Evolutionary conservation across 2,113 vertebrate species (phyloP).

Genomic region (Elachura formosa): DNA sequence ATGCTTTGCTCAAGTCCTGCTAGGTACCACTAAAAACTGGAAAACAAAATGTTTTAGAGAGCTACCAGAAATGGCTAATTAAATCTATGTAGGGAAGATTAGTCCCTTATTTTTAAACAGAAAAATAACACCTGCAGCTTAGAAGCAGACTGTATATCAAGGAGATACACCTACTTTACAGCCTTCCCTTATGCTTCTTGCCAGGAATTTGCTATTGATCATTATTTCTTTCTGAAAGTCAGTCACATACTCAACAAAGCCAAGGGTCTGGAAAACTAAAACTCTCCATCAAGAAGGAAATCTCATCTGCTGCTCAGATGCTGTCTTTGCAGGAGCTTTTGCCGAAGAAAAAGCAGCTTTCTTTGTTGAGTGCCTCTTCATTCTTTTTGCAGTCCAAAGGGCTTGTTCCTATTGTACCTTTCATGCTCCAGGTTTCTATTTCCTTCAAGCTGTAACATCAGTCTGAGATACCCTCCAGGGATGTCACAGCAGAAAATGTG

Average conservation of each 20-base stretch:
- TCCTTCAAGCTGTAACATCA: background rate
- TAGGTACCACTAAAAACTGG: background rate
- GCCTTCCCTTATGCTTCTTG: background rate
- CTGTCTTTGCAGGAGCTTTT: background rate
- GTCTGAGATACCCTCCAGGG: background rate
- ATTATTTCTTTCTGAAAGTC: background rate
- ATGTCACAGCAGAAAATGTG: background rate
- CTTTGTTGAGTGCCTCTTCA: background rate
- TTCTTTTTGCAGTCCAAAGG: background rate
- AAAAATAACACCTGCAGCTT: background rate
- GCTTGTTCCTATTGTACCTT: background rate
- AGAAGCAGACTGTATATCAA: background rate
- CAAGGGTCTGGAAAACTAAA: background rate
- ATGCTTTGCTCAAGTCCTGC: background rate
- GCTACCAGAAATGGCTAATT: background rate
- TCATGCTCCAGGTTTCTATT: background rate
- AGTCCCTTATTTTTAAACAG: background rate
- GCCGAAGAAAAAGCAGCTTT: background rate
- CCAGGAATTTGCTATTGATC: background rate
- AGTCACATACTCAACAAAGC: background rate
- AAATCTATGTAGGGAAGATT: background rate
- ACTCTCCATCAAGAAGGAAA: background rate
- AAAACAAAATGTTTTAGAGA: background rate
- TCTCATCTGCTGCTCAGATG: background rate
- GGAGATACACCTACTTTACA: background rate